Evolutionary conservation across 2,888 invertebrate species (phyloP).

Genomic region (Arrhopalites spinosus): DNA sequence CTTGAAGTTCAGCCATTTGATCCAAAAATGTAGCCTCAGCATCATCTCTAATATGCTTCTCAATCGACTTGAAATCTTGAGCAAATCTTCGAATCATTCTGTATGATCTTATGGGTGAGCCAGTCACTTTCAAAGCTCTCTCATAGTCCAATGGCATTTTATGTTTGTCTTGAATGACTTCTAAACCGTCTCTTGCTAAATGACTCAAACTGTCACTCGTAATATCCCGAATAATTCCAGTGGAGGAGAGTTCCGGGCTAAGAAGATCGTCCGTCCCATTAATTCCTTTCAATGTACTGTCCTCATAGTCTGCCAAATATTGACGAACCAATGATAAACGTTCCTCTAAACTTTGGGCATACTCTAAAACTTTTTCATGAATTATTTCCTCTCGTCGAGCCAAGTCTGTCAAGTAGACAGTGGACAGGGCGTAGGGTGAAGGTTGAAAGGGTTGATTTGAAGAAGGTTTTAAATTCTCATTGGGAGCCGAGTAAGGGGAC

Average conservation of each 20-base stretch:
- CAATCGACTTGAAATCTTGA: constrained; percentile 31
- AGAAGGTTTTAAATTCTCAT: not conserved
- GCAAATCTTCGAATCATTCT: constrained; percentile 41
- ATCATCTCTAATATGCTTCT: constrained; percentile 36
- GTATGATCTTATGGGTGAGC: constrained; percentile 36
- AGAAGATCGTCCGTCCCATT: constrained; percentile 31
- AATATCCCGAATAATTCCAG: too few species aligned
- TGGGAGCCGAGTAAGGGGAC: constrained; percentile 21
- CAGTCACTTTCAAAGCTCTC: constrained; percentile 32
- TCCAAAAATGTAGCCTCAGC: constrained; percentile 42
- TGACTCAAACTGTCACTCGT: not conserved
- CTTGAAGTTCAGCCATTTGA: constrained; percentile 48
- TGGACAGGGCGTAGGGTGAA: constrained; percentile 52
- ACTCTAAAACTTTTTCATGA: constrained; percentile 48
- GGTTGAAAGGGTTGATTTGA: constrained; percentile 35
- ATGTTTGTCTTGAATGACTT: too few species aligned
- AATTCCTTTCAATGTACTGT: constrained; percentile 45
- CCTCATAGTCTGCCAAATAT: constrained; percentile 53
- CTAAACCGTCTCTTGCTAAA: too few species aligned
- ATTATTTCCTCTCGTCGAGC: constrained; percentile 49
- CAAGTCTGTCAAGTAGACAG: constrained; percentile 53
- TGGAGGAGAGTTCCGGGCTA: not conserved
- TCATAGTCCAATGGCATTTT: too few species aligned
- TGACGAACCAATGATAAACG: constrained; percentile 48
- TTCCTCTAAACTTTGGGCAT: constrained; percentile 48